phyloP scores from a whole-genome alignment of 2,113 vertebrate genomes.

The Gopherus evgoodei region DNA sequence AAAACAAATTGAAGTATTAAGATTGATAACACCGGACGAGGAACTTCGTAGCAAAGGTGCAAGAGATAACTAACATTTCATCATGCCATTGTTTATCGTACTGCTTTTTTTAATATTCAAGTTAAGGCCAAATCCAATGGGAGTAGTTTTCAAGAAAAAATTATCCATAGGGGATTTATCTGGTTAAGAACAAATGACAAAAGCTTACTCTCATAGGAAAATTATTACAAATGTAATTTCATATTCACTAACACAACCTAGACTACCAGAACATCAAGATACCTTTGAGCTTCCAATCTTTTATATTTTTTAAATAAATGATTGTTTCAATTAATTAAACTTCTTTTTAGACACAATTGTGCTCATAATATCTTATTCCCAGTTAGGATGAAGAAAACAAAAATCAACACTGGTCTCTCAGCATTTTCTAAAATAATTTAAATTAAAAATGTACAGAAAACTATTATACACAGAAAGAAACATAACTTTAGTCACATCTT shows the following conservation, averaged over 20 bases:
- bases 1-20: not conserved
- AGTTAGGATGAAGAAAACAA: not conserved
- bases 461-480: not conserved
- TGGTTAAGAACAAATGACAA: constrained; percentile 51
- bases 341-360: not conserved
- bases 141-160: constrained; percentile 63
- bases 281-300: not conserved
- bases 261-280: constrained; percentile 1
- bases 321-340: constrained; percentile 19
- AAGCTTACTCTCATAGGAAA: constrained; percentile 26
- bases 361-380: not conserved
- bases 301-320: not conserved
- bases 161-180: constrained; percentile 46
- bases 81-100: constrained; percentile 67
- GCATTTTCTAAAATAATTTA: not conserved
- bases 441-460: not conserved
- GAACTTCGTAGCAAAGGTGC: constrained; percentile 37
- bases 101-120: constrained; percentile 50
- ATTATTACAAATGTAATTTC: constrained; percentile 48
- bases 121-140: constrained; percentile 68
- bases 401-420: not conserved
- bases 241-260: constrained; percentile 45
- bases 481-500: not conserved
- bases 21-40: not conserved
- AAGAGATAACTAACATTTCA: constrained; percentile 66